These are phyloP conservation scores for Mesitornis unicolor DNA, from an alignment of 2,113 vertebrate genomes.

Conservation along the genomic window DNA sequence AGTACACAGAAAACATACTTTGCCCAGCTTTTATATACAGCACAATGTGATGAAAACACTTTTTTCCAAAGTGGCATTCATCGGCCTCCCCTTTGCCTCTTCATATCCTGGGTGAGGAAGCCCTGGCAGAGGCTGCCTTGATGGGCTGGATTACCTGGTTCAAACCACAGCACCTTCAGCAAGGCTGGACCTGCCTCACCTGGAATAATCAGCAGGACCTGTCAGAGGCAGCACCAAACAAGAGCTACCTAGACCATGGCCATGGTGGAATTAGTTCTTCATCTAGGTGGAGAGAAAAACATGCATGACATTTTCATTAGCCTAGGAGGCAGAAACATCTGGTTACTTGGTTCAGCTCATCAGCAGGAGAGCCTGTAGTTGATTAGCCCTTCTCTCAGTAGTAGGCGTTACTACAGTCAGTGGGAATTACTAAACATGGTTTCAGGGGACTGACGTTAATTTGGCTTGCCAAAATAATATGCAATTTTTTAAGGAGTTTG, in stretches of 20 bases:
- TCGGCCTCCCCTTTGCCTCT: background rate
- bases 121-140: background rate
- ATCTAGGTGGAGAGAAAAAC: constrained; percentile 30
- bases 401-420: constrained; percentile 22
- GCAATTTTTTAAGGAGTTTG: constrained; percentile 66
- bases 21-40: constrained; percentile 34
- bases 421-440: constrained; percentile 55
- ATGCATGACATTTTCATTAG: constrained; percentile 59
- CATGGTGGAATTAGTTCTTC: constrained; percentile 41
- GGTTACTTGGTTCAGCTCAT: constrained; percentile 44
- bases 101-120: background rate
- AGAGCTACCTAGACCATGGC: background rate
- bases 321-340: constrained; percentile 52
- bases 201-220: background rate
- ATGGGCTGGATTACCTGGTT: background rate
- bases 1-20: constrained; percentile 68
- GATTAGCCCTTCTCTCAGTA: constrained; percentile 62
- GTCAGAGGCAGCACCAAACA: background rate
- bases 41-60: background rate
- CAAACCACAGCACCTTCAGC: background rate
- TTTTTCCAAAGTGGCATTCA: background rate
- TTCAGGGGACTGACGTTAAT: constrained; percentile 50
- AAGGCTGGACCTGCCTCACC: background rate
- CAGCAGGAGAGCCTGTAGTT: constrained; percentile 46
- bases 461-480: constrained; percentile 69